Evolutionary conservation across 2,888 invertebrate genomes (phyloP), one percentile per base, ranked within the genome.

Genomic region (Ommatoiulus sabulosus): DNA sequence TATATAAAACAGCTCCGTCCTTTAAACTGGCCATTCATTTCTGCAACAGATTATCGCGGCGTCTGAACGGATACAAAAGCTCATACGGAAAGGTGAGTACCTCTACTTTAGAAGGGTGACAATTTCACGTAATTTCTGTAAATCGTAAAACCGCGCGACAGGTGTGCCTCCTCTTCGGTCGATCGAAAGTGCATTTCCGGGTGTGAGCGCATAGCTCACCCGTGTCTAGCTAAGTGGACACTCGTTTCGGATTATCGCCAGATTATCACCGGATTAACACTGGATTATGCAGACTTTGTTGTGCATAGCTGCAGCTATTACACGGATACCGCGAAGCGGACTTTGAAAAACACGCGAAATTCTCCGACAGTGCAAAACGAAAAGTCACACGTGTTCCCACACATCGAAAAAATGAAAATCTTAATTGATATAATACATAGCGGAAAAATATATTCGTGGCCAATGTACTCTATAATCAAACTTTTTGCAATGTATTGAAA

Each of bases 141-240:
- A 8, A 72, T 24, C 8, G 24, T 24, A 63, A 46, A 63, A n/a
- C 0, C 52, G 52, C 52, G 52, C 15, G 12, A 12, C 48, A 48
- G 48, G 48, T 3, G 48, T 48, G 57, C 15, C n/a, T n/a, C 7
- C 80, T 35, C 35, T 35, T 35, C 15, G 24, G 80, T 35, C 80
- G 35, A 80, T 43, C 35, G 80, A 80, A 80, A 80, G 80, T 80
- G 80, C 80, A 80, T 80, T 80, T 80, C 80, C 80, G 80, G 80
- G 80, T 80, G 35, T 80, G 80, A 3, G 12, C 80, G 3, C 35
- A 12, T 5, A 15, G 3, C 35, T 15, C 35, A 80, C 80, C 12
- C 35, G 4, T 35, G 35, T 24, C 80, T 80, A 80, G 80, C 80
- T 80, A 80, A 80, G 80, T 80, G 80, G 80, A 80, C 80, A 80